These are phyloP conservation scores for Galemys pyrenaicus DNA, from an alignment of 2,113 vertebrate genomes.

Conservation along the genomic window DNA sequence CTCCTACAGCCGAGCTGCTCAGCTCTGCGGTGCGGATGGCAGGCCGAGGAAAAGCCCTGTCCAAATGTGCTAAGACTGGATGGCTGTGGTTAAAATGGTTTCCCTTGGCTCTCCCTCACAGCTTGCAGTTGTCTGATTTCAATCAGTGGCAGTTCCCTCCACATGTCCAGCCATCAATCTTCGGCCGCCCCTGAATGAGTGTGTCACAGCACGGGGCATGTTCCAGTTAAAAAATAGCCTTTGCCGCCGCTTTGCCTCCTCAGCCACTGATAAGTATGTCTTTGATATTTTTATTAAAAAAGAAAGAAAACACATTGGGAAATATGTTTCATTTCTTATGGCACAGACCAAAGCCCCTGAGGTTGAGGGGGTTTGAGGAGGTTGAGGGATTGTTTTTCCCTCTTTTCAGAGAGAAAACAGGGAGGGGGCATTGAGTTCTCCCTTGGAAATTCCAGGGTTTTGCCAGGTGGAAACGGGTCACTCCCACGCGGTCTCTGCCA, in stretches of 20 bases:
- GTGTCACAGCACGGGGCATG: conserved; percentile 86
- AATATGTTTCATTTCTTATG: conserved; percentile 67
- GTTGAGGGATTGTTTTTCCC: background rate
- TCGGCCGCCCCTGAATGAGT: conserved; percentile 85
- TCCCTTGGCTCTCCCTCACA: conserved; percentile 85
- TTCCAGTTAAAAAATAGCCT: conserved; percentile 88
- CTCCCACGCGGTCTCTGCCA: background rate
- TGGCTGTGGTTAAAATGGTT: conserved; percentile 86
- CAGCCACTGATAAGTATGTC: conserved; percentile 83
- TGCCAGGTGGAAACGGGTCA: background rate
- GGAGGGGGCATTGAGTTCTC: background rate
- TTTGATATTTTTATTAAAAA: conserved; percentile 88
- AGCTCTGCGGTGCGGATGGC: conserved; percentile 71
- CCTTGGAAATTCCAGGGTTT: background rate
- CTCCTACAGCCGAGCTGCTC: conserved; percentile 50
- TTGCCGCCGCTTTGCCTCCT: conserved; percentile 69
- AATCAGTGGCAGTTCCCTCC: conserved; percentile 88
- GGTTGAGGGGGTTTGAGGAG: conserved; percentile 39
- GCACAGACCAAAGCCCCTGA: conserved; percentile 47
- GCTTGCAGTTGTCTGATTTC: conserved; percentile 92
- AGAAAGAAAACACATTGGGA: conserved; percentile 83
- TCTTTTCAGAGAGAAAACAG: background rate
- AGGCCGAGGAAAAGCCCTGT: conserved; percentile 77
- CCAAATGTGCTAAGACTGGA: conserved; percentile 79
- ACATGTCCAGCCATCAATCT: conserved; percentile 91